These are phyloP conservation scores for Bos indicus DNA, from an alignment of 2,113 vertebrate species.

Conservation along the genomic window DNA sequence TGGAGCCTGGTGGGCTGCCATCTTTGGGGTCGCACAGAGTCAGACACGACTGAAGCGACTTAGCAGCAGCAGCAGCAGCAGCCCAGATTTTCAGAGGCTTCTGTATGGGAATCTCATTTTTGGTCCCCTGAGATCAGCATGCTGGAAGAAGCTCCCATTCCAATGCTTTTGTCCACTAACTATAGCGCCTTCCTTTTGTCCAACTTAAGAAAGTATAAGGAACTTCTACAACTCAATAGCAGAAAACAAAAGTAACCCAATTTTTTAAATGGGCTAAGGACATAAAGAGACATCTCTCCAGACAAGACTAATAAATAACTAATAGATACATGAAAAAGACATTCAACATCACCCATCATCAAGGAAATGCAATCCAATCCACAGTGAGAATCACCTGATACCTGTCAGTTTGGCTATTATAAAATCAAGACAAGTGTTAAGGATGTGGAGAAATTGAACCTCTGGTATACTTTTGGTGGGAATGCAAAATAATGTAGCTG, in stretches of 20 bases:
- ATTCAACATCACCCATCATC: not conserved
- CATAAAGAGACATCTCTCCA: not conserved
- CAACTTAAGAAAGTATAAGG: not conserved
- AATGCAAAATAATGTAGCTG: not conserved
- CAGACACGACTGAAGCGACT: fast-evolving
- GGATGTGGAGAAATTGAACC: not conserved
- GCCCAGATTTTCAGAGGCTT: not conserved
- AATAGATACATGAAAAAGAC: not conserved
- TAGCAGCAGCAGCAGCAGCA: too few relatives aligned
- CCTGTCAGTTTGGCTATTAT: not conserved
- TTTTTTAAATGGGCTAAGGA: not conserved
- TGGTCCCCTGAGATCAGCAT: not conserved
- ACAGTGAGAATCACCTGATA: not conserved
- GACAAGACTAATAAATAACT: not conserved
- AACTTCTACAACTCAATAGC: not conserved
- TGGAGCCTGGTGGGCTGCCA: fast-evolving
- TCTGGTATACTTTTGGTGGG: not conserved
- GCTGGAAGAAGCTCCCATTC: not conserved
- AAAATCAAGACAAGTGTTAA: not conserved
- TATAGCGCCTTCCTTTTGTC: not conserved
- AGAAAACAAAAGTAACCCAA: not conserved
- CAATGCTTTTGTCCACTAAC: not conserved
- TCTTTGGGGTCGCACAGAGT: too few relatives aligned
- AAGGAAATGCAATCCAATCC: not conserved
- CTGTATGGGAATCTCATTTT: not conserved